Evolutionary conservation across 1,140 invertebrate genomes (phyloP).

Genomic region (Drosophila orosa): DNA sequence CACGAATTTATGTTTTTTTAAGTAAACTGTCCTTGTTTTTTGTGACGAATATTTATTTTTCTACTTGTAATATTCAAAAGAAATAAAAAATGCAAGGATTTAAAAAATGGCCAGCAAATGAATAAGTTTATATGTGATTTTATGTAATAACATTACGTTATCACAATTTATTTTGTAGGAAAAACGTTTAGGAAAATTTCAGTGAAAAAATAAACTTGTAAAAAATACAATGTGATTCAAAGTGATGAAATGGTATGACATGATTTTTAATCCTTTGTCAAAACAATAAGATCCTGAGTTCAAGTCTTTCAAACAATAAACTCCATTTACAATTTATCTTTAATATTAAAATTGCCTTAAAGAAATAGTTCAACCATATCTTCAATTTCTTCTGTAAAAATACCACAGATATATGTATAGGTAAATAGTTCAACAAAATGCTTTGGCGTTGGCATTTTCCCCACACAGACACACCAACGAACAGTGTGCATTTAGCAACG

Average conservation of each 20-base stretch:
- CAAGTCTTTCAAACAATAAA: not conserved
- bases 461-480: not conserved
- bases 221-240: not conserved
- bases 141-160: not conserved
- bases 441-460: slow-evolving; percentile 17
- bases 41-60: not conserved
- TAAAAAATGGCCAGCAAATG: not conserved
- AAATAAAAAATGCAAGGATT: not conserved
- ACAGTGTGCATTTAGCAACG: slow-evolving; percentile 1
- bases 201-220: not conserved
- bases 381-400: not conserved
- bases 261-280: not conserved
- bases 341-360: not conserved
- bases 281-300: not conserved
- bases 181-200: not conserved
- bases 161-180: not conserved
- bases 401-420: not conserved
- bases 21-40: not conserved
- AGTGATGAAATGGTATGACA: not conserved
- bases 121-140: slow-evolving; percentile 2
- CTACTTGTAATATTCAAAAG: not conserved
- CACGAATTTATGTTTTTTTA: not conserved
- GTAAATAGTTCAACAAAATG: slow-evolving; percentile 7
- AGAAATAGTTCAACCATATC: not conserved
- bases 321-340: not conserved